phyloP scores from a whole-genome alignment of 2,888 invertebrate species.

The Scaptomyza polygonia region DNA sequence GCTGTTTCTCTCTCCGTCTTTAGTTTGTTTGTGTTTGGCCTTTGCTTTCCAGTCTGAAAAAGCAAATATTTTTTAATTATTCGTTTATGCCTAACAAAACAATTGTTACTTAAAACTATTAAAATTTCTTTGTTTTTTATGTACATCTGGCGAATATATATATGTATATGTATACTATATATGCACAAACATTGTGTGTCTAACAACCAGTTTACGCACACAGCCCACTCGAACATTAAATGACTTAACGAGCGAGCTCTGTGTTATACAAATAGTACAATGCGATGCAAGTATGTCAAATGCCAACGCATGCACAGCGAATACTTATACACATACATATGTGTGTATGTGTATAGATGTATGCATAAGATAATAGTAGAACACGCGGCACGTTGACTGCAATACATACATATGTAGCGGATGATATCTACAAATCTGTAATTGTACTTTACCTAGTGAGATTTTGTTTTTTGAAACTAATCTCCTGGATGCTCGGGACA shows the following conservation, averaged over 20 bases:
- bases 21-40: conserved; percentile 10
- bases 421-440: not conserved
- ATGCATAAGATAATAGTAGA: too few species aligned
- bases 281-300: conserved; percentile 22
- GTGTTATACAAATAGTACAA: not conserved
- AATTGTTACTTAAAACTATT: too few species aligned
- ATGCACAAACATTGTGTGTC: not conserved
- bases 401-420: not conserved
- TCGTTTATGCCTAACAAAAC: too few species aligned
- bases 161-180: too few species aligned
- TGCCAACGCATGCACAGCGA: conserved; percentile 13
- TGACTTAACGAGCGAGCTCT: conserved; percentile 49
- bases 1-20: conserved; percentile 21
- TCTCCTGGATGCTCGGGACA: conserved; percentile 99
- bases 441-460: conserved; percentile 41
- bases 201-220: conserved; percentile 29
- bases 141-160: too few species aligned
- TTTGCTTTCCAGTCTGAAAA: conserved; percentile 35
- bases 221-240: conserved; percentile 36
- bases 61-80: not conserved
- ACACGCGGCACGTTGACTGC: not conserved
- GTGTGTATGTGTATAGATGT: too few species aligned
- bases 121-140: too few species aligned
- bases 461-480: conserved; percentile 51
- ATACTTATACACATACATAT: not conserved